These are phyloP conservation scores for Xenopus petersii DNA, from an alignment of 2,797 vertebrate species.

Conservation along the genomic window DNA sequence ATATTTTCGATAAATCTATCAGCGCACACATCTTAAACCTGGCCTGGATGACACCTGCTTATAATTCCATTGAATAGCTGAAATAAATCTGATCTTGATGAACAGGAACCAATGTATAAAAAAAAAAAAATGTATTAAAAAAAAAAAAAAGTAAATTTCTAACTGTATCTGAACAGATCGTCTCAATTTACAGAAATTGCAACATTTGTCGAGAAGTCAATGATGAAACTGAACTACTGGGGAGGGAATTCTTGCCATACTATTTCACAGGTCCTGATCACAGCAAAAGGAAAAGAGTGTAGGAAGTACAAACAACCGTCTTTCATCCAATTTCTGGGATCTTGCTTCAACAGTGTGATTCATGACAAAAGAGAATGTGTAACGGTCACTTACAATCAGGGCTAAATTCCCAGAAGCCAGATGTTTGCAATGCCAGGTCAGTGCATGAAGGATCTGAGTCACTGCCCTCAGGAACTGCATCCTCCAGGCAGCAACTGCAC, in stretches of 20 bases:
- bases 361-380: conserved; percentile 52
- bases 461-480: conserved; percentile 24
- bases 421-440: conserved; percentile 50
- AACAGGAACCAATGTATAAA: too few relatives aligned
- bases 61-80: too few relatives aligned
- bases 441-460: conserved; percentile 55
- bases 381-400: conserved; percentile 53
- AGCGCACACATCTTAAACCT: too few relatives aligned
- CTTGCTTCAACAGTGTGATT: conserved; percentile 61
- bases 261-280: neutral
- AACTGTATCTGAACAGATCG: too few relatives aligned
- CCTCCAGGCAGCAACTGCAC: neutral
- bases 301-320: conserved; percentile 1
- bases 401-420: conserved; percentile 64
- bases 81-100: too few relatives aligned
- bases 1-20: too few relatives aligned
- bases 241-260: neutral
- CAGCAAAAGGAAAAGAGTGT: conserved; percentile 14
- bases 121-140: too few relatives aligned
- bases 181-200: too few relatives aligned
- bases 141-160: too few relatives aligned
- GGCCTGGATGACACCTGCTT: too few relatives aligned
- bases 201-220: too few relatives aligned
- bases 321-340: conserved; percentile 63
- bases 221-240: neutral